Evolutionary conservation across 2,113 vertebrate species (phyloP), one percentile per base, ranked within the genome.

Genomic region (Brienomyrus longianalis): DNA sequence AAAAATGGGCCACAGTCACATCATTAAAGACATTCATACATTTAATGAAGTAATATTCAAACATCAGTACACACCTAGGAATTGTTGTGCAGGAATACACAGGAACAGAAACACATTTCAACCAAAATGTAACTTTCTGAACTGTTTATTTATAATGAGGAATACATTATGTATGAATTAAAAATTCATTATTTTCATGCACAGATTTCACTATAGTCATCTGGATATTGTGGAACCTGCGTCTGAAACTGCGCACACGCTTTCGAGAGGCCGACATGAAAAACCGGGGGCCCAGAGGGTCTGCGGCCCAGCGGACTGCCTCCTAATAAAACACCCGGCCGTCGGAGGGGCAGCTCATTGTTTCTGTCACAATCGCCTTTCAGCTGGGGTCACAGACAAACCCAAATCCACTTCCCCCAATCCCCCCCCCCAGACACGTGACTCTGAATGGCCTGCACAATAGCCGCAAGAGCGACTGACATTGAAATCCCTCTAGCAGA

Each of bases 301-400:
- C 52, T 54, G 10, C 2, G 10, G 39, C 59, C 62, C 27, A 45
- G 88, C 52, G 47, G n/a, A 89, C 70, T 70, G 87, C 88, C 51
- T 83, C 86, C 90, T 86, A 91, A 92, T 90, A 90, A 92, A 92
- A 90, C 89, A 91, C 86, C 80, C 45, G 13, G 90, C 50, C 43
- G 85, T 66, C 90, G 90, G 86, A 83, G 90, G 90, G 59, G 56
- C 50, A 19, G 1, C 56, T 83, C 86, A 91, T 92, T 92, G 91
- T 91, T 23, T n/a, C 21, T 19, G 89, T 92, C 89, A 91, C 86
- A 50, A 88, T 80, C 83, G 23, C 86, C 87, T 91, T 92, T 92
- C 90, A 88, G 89, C 66, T 6, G 51, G 54, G 83, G 90, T 92
- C 88, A 89, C 80, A 45, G 89, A 92, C 90, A 91, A 90, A 89